Evolutionary conservation across 2,888 invertebrate genomes (phyloP).

Genomic region (Nymphalis urticae): DNA sequence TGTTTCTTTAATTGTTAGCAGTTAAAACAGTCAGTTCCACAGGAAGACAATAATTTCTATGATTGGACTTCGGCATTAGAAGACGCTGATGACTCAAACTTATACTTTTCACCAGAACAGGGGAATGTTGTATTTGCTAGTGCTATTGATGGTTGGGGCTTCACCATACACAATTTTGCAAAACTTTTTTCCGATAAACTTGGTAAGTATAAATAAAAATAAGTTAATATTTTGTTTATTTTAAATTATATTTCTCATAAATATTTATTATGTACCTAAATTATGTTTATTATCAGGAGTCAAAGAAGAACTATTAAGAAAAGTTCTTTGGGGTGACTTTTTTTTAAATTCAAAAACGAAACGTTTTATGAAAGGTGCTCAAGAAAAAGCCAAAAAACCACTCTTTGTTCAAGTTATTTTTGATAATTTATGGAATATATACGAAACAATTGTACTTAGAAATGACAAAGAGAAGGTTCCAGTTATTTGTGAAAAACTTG

Average conservation of each 20-base stretch:
- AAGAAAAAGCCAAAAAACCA: conserved; percentile 95
- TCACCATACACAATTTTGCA: conserved; percentile 90
- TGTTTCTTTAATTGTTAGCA: conserved; percentile 37
- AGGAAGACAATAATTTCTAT: conserved; percentile 70
- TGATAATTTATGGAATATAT: conserved; percentile 94
- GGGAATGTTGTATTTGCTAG: conserved; percentile 99
- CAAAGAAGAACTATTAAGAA: conserved; percentile 85
- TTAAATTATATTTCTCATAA: neutral
- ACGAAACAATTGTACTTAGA: conserved; percentile 89
- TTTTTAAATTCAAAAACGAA: conserved; percentile 93
- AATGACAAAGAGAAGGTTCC: conserved; percentile 88
- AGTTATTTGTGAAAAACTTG: conserved; percentile 87
- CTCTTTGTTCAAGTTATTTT: conserved; percentile 95
- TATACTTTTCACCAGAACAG: conserved; percentile 96
- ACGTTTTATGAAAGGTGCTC: conserved; percentile 92
- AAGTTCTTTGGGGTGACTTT: conserved; percentile 97
- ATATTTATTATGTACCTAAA: neutral
- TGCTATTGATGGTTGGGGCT: conserved; percentile 96
- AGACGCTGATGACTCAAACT: conserved; percentile 90
- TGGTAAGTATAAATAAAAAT: conserved; percentile 54
- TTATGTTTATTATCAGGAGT: conserved; percentile 75
- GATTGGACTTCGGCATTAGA: conserved; percentile 92
- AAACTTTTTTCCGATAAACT: conserved; percentile 87
- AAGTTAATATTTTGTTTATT: neutral
- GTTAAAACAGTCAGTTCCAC: conserved; percentile 53